Conservation (phyloP, 1,140 invertebrate species). For the Stenopsyche tienmushanensis region DNA sequence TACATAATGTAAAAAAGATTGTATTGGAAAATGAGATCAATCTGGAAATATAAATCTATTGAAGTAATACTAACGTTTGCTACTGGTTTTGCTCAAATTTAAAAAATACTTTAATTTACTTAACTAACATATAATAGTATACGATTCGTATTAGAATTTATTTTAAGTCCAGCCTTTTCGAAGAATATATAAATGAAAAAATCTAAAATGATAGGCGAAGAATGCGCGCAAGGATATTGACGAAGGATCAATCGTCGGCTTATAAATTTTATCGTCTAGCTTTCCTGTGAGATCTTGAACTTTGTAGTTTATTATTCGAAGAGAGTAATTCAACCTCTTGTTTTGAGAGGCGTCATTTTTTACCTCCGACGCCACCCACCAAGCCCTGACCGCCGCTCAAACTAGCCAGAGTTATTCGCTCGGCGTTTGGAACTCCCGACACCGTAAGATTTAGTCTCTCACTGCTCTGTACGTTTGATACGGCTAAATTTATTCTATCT, state of each 20-base stretch:
- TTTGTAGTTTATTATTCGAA: conserved; percentile 6
- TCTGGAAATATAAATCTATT: not conserved
- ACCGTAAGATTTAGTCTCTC: conserved; percentile 39
- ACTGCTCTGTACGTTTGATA: conserved; percentile 35
- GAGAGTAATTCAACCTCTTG: conserved; percentile 17
- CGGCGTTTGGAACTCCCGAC: conserved; percentile 14
- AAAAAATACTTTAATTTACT: not conserved
- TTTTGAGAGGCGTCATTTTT: conserved; percentile 52
- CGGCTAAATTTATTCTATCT: conserved; percentile 41
- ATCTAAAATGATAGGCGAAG: no score
- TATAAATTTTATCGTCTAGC: conserved; percentile 22
- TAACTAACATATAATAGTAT: not conserved
- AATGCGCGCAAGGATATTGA: no score
- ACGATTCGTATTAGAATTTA: not conserved
- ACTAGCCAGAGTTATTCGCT: conserved; percentile 47
- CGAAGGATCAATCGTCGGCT: no score
- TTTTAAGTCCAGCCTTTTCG: not conserved
- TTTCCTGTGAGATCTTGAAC: conserved; percentile 28
- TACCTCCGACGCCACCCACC: conserved; percentile 58
- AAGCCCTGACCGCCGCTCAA: conserved; percentile 55
- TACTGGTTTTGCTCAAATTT: not conserved
- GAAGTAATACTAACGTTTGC: not conserved
- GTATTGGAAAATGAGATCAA: not conserved
- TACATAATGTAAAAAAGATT: no score
- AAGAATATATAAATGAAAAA: no score